Evolutionary conservation across 2,113 vertebrate species (phyloP).

Genomic region (Dicaeum eximium): DNA sequence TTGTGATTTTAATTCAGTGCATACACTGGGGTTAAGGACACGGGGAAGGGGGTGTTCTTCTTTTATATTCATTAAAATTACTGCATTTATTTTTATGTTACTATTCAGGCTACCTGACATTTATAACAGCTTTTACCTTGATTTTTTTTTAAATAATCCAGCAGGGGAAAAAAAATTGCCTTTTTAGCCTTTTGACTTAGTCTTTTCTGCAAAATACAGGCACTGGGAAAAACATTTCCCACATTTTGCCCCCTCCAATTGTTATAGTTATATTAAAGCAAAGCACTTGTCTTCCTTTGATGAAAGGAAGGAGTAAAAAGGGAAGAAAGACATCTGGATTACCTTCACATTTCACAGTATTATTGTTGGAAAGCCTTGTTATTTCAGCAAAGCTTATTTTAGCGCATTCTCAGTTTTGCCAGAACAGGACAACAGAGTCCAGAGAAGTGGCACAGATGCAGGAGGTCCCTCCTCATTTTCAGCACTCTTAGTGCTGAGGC

Average conservation of each 20-base stretch:
- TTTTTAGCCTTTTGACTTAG: neutral
- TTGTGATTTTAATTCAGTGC: neutral
- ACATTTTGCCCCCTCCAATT: neutral
- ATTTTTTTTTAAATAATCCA: neutral
- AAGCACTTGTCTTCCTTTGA: neutral
- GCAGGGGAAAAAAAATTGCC: neutral
- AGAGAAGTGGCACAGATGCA: neutral
- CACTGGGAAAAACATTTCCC: neutral
- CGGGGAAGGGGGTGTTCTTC: neutral
- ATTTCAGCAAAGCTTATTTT: conserved; percentile 28
- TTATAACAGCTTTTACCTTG: neutral
- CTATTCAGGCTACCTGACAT: neutral
- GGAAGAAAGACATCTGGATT: neutral
- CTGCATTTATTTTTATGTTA: neutral
- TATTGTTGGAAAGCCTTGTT: neutral
- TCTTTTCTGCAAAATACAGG: neutral
- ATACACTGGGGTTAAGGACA: neutral
- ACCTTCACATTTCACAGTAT: neutral
- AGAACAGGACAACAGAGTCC: conserved; percentile 9
- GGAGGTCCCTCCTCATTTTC: conserved; percentile 35
- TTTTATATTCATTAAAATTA: neutral
- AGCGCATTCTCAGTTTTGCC: conserved; percentile 3
- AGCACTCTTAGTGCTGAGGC: conserved; percentile 6
- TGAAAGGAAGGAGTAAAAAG: neutral
- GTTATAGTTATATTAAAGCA: neutral